Evolutionary conservation across 2,888 invertebrate genomes (phyloP).

Genomic region (Spialia ferax): DNA sequence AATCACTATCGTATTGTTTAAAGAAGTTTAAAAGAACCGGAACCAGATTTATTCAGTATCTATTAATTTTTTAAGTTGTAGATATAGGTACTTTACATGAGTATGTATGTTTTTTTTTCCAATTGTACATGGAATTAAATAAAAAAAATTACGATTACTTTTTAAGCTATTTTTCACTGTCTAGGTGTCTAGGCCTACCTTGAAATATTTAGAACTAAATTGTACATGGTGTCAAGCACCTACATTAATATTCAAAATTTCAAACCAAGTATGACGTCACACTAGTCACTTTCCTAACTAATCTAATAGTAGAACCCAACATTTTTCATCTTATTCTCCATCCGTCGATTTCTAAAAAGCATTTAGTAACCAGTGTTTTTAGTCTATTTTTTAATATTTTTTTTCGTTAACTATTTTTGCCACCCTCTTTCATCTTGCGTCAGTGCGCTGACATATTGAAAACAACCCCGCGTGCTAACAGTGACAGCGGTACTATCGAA

Average conservation of each 20-base stretch:
- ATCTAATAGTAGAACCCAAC: no score
- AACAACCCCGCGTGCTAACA: slow-evolving; percentile 43
- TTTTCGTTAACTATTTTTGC: slow-evolving; percentile 8
- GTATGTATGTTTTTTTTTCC: no score
- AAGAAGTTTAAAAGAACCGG: slow-evolving; percentile 3
- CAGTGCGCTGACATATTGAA: slow-evolving; percentile 62
- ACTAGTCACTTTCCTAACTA: no score
- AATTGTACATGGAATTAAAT: no score
- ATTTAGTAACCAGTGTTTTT: background rate
- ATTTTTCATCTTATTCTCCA: no score
- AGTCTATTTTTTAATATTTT: background rate
- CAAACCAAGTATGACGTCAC: no score
- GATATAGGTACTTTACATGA: no score
- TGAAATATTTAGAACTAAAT: no score
- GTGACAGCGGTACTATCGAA: slow-evolving; percentile 11
- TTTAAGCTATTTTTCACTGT: no score
- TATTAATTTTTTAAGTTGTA: background rate
- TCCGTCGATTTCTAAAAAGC: background rate
- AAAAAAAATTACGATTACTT: background rate
- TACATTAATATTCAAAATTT: no score
- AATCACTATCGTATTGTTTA: slow-evolving; percentile 17
- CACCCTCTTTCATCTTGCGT: slow-evolving; percentile 49
- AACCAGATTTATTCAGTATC: slow-evolving; percentile 44
- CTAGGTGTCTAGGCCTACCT: no score
- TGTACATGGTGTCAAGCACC: no score